Conservation (phyloP, 2,113 vertebrate genomes). For the Triplophysa tibetana region DNA sequence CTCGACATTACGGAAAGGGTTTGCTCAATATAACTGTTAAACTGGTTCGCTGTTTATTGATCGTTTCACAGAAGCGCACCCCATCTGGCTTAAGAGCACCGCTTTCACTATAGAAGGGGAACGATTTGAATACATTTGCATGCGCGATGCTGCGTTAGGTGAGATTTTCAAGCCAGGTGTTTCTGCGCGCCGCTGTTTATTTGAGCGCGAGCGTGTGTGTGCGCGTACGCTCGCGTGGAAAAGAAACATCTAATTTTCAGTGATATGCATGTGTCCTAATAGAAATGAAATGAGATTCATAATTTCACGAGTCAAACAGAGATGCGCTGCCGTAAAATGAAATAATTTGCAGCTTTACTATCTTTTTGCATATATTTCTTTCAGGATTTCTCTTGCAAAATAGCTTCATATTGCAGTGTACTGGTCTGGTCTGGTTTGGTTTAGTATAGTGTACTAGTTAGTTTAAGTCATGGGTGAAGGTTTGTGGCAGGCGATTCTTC, state of each 20-base stretch:
- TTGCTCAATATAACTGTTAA: neutral
- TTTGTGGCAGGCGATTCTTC: constrained; percentile 13
- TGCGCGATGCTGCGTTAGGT: constrained; percentile 51
- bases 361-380: neutral
- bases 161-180: constrained; percentile 43
- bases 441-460: neutral
- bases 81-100: constrained; percentile 41
- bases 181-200: neutral
- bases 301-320: too few species aligned
- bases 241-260: neutral
- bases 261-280: too few species aligned
- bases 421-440: too few species aligned
- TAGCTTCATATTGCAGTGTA: neutral
- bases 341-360: neutral
- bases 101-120: constrained; percentile 36
- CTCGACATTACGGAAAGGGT: neutral
- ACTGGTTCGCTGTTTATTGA: neutral
- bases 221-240: neutral
- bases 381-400: neutral
- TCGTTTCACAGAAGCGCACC: neutral
- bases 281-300: neutral
- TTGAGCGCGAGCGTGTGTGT: neutral
- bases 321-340: neutral
- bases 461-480: constrained; percentile 21
- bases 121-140: constrained; percentile 77